These are phyloP conservation scores for Pseudococcus jackbeardsleyi DNA, from an alignment of 2,888 invertebrate species.

Conservation along the genomic window DNA sequence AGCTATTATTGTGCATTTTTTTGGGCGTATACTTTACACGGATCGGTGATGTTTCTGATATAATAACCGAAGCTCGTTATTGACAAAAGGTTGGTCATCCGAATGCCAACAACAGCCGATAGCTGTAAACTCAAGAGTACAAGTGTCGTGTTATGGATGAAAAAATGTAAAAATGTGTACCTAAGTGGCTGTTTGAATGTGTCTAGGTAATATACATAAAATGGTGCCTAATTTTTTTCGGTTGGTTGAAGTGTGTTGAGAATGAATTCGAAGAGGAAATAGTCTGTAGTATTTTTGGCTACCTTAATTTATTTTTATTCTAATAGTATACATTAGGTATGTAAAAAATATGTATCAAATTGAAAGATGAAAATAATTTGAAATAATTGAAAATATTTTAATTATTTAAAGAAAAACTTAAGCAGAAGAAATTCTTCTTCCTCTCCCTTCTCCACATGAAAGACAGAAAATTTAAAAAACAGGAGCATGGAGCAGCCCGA, in stretches of 20 bases:
- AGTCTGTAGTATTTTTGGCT: too few relatives aligned
- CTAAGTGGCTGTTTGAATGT: not conserved
- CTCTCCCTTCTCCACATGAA: too few relatives aligned
- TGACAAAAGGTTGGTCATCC: slow-evolving; percentile 49
- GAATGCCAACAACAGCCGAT: slow-evolving; percentile 21
- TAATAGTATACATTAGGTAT: too few relatives aligned
- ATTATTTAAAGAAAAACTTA: too few relatives aligned
- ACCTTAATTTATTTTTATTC: too few relatives aligned
- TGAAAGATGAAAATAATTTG: too few relatives aligned
- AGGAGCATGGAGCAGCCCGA: too few relatives aligned
- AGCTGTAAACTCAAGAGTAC: not conserved
- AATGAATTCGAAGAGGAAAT: too few relatives aligned
- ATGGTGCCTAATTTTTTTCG: not conserved
- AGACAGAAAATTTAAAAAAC: too few relatives aligned
- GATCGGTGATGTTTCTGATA: slow-evolving; percentile 32
- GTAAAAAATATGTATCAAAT: too few relatives aligned
- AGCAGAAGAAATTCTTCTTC: too few relatives aligned
- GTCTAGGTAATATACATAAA: not conserved
- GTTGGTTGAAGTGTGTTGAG: not conserved
- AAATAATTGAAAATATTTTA: too few relatives aligned
- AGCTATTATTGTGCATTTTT: slow-evolving; percentile 34
- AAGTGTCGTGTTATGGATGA: not conserved
- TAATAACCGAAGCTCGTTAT: slow-evolving; percentile 47
- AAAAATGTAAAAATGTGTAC: not conserved
- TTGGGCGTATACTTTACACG: slow-evolving; percentile 43